Base-by-base conservation (phyloP, 1,140 invertebrate species). In the Bombus affinis region DNA sequence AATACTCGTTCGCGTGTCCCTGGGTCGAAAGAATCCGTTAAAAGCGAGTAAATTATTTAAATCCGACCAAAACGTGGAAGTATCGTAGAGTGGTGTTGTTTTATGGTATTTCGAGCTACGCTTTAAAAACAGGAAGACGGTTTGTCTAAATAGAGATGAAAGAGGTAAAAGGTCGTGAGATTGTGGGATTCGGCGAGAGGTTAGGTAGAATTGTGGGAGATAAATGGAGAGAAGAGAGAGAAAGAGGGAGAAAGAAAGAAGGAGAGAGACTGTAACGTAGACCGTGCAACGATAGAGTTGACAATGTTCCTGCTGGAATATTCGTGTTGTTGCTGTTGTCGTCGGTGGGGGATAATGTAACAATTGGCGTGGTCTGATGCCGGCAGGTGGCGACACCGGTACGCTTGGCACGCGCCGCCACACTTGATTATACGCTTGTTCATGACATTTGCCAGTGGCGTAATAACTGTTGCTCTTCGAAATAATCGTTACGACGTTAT, bases 311-410 rank as follows among this genome's bases (percentile, higher is more conserved):
- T 22, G 18, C 6, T 57, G 76, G 13, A 73, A 65, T 28, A n/a
- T 13, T 77, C 72, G 37, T 65, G 68, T 85, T 81, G 74, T 74
- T 75, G 68, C 37, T 62, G 32, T 86, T 74, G 37, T 82, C 71
- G 25, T 86, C 59, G 44, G 37, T 59, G 57, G 53, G 53, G 57
- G 71, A 72, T 76, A 72, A 65, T 59, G 81, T 70, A 87, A 68
- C 74, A 87, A 73, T 37, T 65, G 66, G 1, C 76, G 44, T n/a
- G 70, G 65, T 79, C 53, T 53, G 28, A 1, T 39, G 35, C 73
- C 85, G 82, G 28, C 85, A 92, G 91, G 88, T 92, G 91, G 91
- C 87, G 84, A 80, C 87, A 91, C 89, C 70, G 42, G 85, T 86
- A 86, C 79, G 44, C 47, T 42, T 65, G 81, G 83, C 87, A 91